Evolutionary conservation across 2,888 invertebrate species (phyloP).

Genomic region (Apotomis betuletana): DNA sequence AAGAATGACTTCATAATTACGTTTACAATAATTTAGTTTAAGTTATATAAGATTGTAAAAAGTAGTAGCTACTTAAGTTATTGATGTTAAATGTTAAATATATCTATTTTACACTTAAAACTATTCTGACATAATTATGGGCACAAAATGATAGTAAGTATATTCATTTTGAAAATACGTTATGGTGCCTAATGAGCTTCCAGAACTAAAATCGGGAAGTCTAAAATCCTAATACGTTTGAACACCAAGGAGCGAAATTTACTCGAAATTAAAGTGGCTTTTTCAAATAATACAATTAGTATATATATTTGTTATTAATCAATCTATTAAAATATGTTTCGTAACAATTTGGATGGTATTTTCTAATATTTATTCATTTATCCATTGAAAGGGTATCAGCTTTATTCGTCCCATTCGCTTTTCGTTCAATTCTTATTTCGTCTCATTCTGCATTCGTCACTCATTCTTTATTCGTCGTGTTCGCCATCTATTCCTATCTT

Average conservation of each 20-base stretch:
- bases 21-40: slow-evolving; percentile 35
- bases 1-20: slow-evolving; percentile 54
- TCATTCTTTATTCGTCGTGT: too few species aligned
- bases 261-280: not conserved
- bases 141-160: slow-evolving; percentile 20
- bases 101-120: slow-evolving; percentile 15
- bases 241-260: not conserved
- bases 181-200: slow-evolving; percentile 24
- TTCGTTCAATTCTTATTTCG: too few species aligned
- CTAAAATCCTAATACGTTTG: not conserved
- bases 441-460: too few species aligned
- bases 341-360: too few species aligned
- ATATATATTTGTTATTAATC: too few species aligned
- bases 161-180: slow-evolving; percentile 1
- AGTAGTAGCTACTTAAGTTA: slow-evolving; percentile 37
- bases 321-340: too few species aligned
- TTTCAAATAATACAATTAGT: not conserved
- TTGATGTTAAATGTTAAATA: slow-evolving; percentile 31
- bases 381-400: too few species aligned
- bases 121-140: slow-evolving; percentile 12
- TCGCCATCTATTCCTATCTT: too few species aligned
- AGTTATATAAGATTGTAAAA: slow-evolving; percentile 37
- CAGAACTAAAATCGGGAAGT: not conserved
- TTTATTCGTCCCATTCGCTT: too few species aligned
- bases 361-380: too few species aligned